phyloP scores from a whole-genome alignment of 92 coral and sea anemone genomes.

The Muricea muricata region DNA sequence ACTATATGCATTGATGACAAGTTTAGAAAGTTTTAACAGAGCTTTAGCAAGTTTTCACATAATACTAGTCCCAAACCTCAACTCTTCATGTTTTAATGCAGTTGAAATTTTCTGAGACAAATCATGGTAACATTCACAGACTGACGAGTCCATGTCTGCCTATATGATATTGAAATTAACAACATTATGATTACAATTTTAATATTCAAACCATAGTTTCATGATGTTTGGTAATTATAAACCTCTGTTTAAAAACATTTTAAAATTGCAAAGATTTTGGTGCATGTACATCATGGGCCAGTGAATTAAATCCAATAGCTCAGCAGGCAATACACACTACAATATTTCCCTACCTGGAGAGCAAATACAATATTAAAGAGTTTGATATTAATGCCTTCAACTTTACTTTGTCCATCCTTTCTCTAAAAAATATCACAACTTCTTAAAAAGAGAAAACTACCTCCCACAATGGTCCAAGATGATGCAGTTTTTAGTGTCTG shows the following conservation, averaged over 20 bases:
- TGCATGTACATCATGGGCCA: no score
- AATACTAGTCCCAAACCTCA: no score
- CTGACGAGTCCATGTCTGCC: constrained; percentile 89
- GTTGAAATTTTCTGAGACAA: constrained; percentile 89
- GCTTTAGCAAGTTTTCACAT: no score
- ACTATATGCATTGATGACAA: no score
- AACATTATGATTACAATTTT: not conserved
- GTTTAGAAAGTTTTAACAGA: no score
- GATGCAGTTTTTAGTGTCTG: no score
- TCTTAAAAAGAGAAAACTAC: not conserved
- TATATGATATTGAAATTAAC: constrained; percentile 32
- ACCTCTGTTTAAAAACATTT: not conserved
- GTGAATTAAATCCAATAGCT: no score
- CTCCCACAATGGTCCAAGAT: no score
- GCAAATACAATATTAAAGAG: constrained; percentile 96
- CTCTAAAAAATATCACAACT: constrained; percentile 52
- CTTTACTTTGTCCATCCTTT: constrained; percentile 66
- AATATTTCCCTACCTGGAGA: constrained; percentile 73
- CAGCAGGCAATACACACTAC: no score
- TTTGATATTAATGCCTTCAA: constrained; percentile 88
- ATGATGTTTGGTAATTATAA: not conserved
- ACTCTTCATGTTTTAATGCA: constrained; percentile 94
- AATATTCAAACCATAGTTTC: no score
- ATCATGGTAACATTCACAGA: constrained; percentile 87
- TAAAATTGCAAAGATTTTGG: no score